Evolutionary conservation across 2,888 invertebrate species (phyloP).

Genomic region (Sericinus montela): DNA sequence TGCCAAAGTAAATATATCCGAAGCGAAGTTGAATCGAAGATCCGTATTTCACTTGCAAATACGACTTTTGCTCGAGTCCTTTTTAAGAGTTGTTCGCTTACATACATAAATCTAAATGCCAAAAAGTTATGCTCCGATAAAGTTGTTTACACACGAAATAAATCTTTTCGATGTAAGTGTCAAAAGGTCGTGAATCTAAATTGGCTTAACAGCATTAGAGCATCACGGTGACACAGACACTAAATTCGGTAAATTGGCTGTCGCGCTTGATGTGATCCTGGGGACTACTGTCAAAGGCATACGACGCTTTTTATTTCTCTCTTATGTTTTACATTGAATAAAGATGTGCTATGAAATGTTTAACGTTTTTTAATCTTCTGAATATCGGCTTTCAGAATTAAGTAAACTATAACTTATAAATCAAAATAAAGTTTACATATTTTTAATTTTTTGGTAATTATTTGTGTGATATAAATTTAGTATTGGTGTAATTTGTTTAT

Average conservation of each 20-base stretch:
- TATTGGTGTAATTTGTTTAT: no score
- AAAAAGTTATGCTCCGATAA: slow-evolving; percentile 15
- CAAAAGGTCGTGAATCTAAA: slow-evolving; percentile 8
- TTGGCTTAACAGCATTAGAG: slow-evolving; percentile 2
- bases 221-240: neutral
- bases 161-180: slow-evolving; percentile 15
- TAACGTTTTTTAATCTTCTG: neutral
- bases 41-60: slow-evolving; percentile 20
- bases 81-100: slow-evolving; percentile 14
- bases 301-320: neutral
- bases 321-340: neutral
- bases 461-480: no score
- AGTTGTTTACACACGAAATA: slow-evolving; percentile 17
- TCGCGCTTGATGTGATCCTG: neutral
- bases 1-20: slow-evolving; percentile 10
- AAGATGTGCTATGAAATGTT: neutral
- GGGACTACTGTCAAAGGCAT: neutral
- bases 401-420: no score
- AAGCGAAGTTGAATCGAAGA: slow-evolving; percentile 15
- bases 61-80: slow-evolving; percentile 4
- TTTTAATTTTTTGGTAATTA: no score
- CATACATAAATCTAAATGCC: slow-evolving; percentile 17
- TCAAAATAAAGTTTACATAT: no score
- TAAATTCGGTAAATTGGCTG: neutral
- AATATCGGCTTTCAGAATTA: no score